Evolutionary conservation across 2,113 vertebrate species (phyloP).

Genomic region (Vireo altiloquus): DNA sequence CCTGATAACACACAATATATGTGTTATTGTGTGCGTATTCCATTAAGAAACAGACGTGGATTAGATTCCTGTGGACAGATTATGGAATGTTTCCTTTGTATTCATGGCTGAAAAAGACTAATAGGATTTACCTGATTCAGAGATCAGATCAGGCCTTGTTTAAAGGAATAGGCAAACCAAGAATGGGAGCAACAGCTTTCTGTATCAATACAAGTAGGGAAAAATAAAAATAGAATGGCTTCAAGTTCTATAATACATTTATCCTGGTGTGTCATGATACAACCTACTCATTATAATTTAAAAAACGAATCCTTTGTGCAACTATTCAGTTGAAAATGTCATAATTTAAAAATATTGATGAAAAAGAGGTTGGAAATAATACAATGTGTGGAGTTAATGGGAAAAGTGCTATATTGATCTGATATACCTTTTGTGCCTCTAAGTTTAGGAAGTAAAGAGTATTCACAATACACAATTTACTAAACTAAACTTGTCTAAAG

Average conservation of each 20-base stretch:
- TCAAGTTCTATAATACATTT: neutral
- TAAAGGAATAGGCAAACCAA: neutral
- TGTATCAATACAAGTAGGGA: neutral
- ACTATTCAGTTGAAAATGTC: neutral
- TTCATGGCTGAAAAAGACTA: slow-evolving; percentile 15
- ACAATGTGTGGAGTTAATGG: neutral
- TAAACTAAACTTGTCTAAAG: neutral
- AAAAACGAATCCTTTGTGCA: neutral
- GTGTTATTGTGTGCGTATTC: neutral
- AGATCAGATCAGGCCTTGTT: neutral
- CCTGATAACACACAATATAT: slow-evolving; percentile 8
- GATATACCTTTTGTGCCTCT: neutral
- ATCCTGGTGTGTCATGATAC: neutral
- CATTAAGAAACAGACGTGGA: slow-evolving; percentile 11
- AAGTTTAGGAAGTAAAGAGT: neutral
- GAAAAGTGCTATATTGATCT: neutral
- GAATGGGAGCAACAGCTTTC: neutral
- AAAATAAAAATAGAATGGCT: neutral
- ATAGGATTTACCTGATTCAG: slow-evolving; percentile 22
- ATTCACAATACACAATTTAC: neutral
- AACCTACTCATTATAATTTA: neutral
- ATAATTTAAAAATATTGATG: neutral
- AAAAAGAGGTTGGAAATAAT: neutral
- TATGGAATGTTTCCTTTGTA: slow-evolving; percentile 40
- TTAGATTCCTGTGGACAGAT: slow-evolving; percentile 14